Evolutionary conservation across 1,140 invertebrate genomes (phyloP), one percentile per base, ranked within the genome.

Genomic region (Drosophila chauvacae): DNA sequence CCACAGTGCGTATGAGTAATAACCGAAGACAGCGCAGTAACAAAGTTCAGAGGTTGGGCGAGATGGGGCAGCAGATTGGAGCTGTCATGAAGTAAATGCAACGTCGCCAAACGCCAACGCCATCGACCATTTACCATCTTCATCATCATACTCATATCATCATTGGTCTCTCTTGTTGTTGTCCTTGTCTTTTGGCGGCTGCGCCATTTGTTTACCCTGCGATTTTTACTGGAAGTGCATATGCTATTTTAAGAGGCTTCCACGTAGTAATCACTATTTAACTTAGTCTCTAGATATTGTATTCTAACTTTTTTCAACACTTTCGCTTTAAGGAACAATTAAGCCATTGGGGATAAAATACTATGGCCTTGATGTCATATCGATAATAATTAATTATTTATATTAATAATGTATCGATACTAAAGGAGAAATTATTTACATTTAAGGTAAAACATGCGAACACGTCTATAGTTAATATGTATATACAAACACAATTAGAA

Each of bases 1-100:
- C 78, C 82, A 57, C 77, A 88, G 73, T 80, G 84, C 84, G 80
- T 87, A 87, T 87, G 85, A 84, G 84, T 87, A 87, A 88, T 87
- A 84, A 64, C 80, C 39, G 14, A 47, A 69, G 72, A 71, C 44
- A 76, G 16, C 39, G 30, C 66, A 72, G 55, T 62, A 62, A 58
- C 44, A 72, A 72, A 77, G 61, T 62, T 63, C 42, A 71, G 58
- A 50, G 47, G 33, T 39, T 44, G 26, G 47, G 14, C 33, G 23
- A 16, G 9, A 23, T 61, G 41, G 45, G 42, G 35, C 37, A 45
- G 42, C 33, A 73, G 65, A 70, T 72, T 77, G 80, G 53, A 51
- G 63, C 74, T 84, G 81, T 84, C 80, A 83, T 76, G 57, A 51
- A 66, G 63, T 62, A 73, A 71, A 77, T 69, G 79, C 56, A 60